Percentiles rank a stretch among this genome's conserved stretches.
phyloP scores from a whole-genome alignment of 53 echinoderm and acorn worm species.

The Paracentrotus lividus region DNA sequence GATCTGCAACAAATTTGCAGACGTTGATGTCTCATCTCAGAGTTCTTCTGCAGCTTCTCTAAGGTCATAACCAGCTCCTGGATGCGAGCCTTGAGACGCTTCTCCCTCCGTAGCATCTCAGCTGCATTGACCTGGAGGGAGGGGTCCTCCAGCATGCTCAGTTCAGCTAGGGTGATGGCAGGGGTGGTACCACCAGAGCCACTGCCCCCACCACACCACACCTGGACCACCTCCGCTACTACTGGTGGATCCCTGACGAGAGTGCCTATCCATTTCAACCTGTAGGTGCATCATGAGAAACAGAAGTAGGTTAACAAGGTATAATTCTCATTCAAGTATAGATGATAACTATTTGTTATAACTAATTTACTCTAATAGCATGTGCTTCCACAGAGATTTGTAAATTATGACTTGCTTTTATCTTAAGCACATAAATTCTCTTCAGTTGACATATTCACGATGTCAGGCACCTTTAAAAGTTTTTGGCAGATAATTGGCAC shows the following conservation, averaged over 20 bases:
- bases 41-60: constrained; percentile 99
- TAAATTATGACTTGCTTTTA: too few relatives aligned
- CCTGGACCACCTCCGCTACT: constrained; percentile 54
- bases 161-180: constrained; percentile 93
- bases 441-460: too few relatives aligned
- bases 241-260: constrained; percentile 59
- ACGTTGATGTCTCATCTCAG: constrained; percentile 98
- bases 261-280: constrained; percentile 47
- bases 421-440: too few relatives aligned
- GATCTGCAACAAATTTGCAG: constrained; percentile 97
- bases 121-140: constrained; percentile 78
- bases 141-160: constrained; percentile 86
- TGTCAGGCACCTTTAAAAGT: too few relatives aligned
- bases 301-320: neutral
- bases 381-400: too few relatives aligned
- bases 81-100: constrained; percentile 88
- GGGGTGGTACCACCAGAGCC: constrained; percentile 74
- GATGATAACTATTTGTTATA: too few relatives aligned
- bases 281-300: neutral
- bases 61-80: constrained; percentile 95
- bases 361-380: too few relatives aligned
- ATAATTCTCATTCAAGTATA: neutral
- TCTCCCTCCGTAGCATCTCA: constrained; percentile 85
- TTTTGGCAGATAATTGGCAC: too few relatives aligned
- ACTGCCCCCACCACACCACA: neutral